Conservation (phyloP, 2,797 vertebrate genomes). For the Falco novaeseelandiae region DNA sequence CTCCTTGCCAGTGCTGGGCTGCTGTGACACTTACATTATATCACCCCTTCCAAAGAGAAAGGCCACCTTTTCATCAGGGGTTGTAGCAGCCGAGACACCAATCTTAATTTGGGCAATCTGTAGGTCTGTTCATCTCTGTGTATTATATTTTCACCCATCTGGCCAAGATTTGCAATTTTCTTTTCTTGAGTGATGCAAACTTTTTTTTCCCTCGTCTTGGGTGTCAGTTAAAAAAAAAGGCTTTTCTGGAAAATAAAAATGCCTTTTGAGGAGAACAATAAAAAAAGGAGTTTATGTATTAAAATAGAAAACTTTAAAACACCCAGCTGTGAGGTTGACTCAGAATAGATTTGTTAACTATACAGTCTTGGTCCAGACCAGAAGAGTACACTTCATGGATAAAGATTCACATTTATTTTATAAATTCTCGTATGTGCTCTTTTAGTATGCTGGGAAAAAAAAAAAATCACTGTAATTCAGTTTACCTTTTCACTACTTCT, state of each 20-base stretch:
- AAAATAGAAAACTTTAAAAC: conserved; percentile 31
- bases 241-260: background rate
- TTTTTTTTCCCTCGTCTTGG: background rate
- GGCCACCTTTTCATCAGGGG: background rate
- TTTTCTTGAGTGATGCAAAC: background rate
- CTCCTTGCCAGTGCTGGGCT: background rate
- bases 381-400: background rate
- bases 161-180: background rate
- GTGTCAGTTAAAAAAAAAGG: background rate
- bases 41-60: background rate
- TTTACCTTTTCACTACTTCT: background rate
- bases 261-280: background rate
- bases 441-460: background rate
- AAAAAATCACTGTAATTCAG: background rate
- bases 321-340: background rate
- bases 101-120: background rate
- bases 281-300: background rate
- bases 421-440: background rate
- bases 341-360: background rate
- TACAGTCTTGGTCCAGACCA: background rate
- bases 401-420: background rate
- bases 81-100: background rate
- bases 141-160: background rate
- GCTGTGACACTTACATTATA: background rate
- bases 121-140: background rate